Evolutionary conservation across 2,797 vertebrate genomes (phyloP).

Genomic region (Ceryle rudis): DNA sequence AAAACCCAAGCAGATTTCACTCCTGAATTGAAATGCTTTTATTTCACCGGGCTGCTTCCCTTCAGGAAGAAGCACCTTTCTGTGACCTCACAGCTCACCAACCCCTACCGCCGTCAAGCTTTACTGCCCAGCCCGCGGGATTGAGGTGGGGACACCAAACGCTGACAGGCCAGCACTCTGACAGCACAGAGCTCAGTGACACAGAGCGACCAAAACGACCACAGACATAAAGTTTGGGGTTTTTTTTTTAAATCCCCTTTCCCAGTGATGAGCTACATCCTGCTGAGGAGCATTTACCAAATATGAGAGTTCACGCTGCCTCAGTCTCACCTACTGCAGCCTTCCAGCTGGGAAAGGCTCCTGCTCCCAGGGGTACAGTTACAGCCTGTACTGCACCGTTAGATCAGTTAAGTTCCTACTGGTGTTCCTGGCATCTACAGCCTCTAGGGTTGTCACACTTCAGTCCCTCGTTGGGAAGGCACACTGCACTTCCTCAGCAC

Average conservation of each 20-base stretch:
- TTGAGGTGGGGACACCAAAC: fast-evolving
- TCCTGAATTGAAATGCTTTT: background rate
- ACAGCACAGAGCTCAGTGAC: background rate
- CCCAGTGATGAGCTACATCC: background rate
- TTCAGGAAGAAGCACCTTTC: background rate
- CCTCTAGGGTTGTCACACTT: background rate
- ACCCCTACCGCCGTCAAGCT: fast-evolving
- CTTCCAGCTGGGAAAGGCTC: background rate
- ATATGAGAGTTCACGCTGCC: background rate
- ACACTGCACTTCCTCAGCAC: background rate
- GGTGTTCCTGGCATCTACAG: background rate
- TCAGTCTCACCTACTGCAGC: background rate
- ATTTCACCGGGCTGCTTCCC: background rate
- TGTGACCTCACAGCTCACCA: background rate
- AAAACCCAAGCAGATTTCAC: background rate
- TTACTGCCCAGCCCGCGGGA: fast-evolving
- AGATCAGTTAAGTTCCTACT: background rate
- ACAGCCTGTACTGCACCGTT: fast-evolving
- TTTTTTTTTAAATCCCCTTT: background rate
- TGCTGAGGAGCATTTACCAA: background rate
- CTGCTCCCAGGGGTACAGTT: background rate
- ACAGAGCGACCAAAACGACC: background rate
- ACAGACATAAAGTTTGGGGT: fast-evolving
- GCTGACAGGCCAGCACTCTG: background rate
- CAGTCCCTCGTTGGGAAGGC: fast-evolving